Base-by-base conservation (phyloP, 2,113 vertebrate species). In the Calypte anna region DNA sequence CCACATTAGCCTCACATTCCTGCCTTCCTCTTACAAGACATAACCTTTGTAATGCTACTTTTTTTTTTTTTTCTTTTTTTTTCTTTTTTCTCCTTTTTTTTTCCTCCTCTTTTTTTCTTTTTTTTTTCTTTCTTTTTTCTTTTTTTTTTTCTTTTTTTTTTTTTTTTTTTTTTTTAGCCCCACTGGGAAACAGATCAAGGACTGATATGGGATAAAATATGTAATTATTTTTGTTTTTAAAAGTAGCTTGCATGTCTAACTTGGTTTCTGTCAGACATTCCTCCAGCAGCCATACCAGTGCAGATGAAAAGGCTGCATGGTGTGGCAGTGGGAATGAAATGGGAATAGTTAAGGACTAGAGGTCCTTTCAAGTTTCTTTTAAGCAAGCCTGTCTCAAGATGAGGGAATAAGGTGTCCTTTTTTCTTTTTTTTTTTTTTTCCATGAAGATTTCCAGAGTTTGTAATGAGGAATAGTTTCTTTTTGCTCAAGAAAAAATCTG, bases 301-400 rank as follows among this genome's bases (percentile, higher is more conserved):
- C 19, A n/a, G 50, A 4, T 54, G 55, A 81, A 73, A 19, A 14
- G 6, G 24, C 18, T 7, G 16, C 2, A 14, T 23, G 4, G 14
- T 68, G 21, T 0, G 0, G 9, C 15, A 31, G 33, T 11, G 28
- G 18, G 12, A 63, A 6, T 2, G 8, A 80, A 58, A 27, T 18
- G 36, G 31, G 15, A 74, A 12, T 40, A 40, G 40, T 40, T 40
- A 13, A 40, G 40, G 18, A 50, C 20, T 61, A 79, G 12, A 53
- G 64, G 33, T 57, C 1, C 69, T 62, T 82, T 69, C 14, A 14
- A 9, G n/a, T 54, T 40, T 27, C 2, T 50, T 93, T 88, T 82
- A 12, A 86, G 12, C 7, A 73, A 67, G 8, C 51, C 7, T 79
- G 63, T 11, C 31, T 90, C 43, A 82, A 46, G 8, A 28, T 12